Percentiles rank a stretch among this genome's conserved stretches.
phyloP scores from a whole-genome alignment of 2,797 vertebrate genomes.

The Rallus crepitans region DNA sequence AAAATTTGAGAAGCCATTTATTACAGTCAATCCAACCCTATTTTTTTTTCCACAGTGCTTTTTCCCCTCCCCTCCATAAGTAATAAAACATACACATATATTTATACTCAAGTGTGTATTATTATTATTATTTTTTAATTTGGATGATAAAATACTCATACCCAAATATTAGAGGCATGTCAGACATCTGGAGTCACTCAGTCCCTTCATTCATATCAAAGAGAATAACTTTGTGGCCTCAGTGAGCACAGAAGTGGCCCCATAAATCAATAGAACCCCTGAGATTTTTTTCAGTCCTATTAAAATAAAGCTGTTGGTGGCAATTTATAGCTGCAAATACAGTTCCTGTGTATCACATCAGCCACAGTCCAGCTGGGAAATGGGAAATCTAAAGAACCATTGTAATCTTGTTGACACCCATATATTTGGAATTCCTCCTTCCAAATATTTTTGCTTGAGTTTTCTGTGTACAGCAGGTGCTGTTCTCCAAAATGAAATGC shows the following conservation, averaged over 20 bases:
- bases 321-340: neutral
- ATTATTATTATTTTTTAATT: neutral
- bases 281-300: neutral
- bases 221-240: neutral
- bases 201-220: neutral
- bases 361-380: neutral
- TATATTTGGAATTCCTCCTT: neutral
- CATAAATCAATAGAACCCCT: conserved; percentile 2
- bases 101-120: neutral
- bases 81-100: neutral
- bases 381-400: neutral
- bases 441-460: neutral
- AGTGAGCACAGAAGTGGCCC: neutral
- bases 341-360: neutral
- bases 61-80: neutral
- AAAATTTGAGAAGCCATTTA: neutral
- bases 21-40: neutral
- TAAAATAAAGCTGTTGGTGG: neutral
- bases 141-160: neutral
- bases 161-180: neutral
- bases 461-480: neutral
- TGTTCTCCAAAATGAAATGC: neutral
- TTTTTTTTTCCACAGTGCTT: neutral
- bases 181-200: conserved; percentile 1
- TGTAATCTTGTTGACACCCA: neutral